Evolutionary conservation across 2,888 invertebrate species (phyloP).

Genomic region (Altica lythri): DNA sequence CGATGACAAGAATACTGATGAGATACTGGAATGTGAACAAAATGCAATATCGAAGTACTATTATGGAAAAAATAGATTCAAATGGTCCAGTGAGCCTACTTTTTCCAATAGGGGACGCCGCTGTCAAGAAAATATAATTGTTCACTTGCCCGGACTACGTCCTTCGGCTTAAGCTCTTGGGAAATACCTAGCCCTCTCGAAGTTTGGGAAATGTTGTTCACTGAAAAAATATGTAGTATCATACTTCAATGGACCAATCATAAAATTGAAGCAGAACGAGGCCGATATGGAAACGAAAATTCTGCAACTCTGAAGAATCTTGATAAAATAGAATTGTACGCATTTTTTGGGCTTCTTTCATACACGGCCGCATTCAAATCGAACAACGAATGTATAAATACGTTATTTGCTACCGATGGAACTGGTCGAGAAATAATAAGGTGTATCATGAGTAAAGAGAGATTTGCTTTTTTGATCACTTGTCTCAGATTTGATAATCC

Average conservation of each 20-base stretch:
- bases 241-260: slow-evolving; percentile 19
- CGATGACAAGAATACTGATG: no score
- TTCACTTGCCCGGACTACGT: slow-evolving; percentile 6
- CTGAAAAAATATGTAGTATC: slow-evolving; percentile 12
- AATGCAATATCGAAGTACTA: background rate
- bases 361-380: no score
- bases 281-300: no score
- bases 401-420: slow-evolving; percentile 11
- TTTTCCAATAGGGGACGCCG: background rate
- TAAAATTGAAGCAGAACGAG: no score
- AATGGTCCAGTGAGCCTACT: slow-evolving; percentile 7
- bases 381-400: no score
- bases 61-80: slow-evolving; percentile 5
- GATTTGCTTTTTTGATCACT: no score
- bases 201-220: slow-evolving; percentile 15
- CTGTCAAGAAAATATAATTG: slow-evolving; percentile 5
- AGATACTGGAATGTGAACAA: slow-evolving; percentile 10
- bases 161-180: no score
- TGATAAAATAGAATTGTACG: slow-evolving; percentile 1
- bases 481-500: no score
- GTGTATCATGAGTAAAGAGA: no score
- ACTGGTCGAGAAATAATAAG: no score
- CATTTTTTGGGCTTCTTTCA: no score
- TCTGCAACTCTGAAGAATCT: slow-evolving; percentile 4
- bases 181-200: no score